Percentiles rank a stretch among this genome's conserved stretches.
Conservation (phyloP, 2,888 invertebrate species). For the Clunio marinus region DNA sequence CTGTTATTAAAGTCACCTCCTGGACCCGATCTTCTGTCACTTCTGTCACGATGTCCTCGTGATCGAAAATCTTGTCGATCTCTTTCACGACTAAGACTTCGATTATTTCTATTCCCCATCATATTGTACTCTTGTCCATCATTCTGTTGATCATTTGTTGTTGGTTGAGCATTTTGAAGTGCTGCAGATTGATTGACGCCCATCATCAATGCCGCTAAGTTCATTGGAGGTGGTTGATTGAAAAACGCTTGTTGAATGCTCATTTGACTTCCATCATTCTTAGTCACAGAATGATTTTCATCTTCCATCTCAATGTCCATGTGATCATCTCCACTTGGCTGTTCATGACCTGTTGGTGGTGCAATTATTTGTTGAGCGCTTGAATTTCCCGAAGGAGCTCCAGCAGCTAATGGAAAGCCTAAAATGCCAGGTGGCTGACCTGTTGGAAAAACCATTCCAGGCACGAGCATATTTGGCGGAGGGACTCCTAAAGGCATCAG, state of each 20-base stretch:
- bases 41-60: conserved; percentile 36
- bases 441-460: conserved; percentile 44
- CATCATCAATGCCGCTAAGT: conserved; percentile 44
- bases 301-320: conserved; percentile 77
- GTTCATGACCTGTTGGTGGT: conserved; percentile 44
- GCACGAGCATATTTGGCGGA: conserved; percentile 46
- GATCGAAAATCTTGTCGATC: conserved; percentile 43
- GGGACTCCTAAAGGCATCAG: conserved; percentile 43
- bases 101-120: conserved; percentile 40
- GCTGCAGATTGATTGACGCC: conserved; percentile 42
- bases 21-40: conserved; percentile 45
- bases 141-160: conserved; percentile 41
- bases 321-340: conserved; percentile 58
- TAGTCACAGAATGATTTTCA: conserved; percentile 47
- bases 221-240: conserved; percentile 51
- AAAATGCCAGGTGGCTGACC: background rate
- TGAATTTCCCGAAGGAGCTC: conserved; percentile 42
- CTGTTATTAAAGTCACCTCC: conserved; percentile 44
- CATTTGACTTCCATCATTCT: conserved; percentile 34
- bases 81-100: conserved; percentile 42
- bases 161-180: background rate
- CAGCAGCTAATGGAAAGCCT: conserved; percentile 39
- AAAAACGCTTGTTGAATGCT: conserved; percentile 46
- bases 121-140: conserved; percentile 39
- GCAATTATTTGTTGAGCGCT: conserved; percentile 8